These are phyloP conservation scores for Drosophila basisetae DNA, from an alignment of 2,888 invertebrate genomes.

Conservation along the genomic window DNA sequence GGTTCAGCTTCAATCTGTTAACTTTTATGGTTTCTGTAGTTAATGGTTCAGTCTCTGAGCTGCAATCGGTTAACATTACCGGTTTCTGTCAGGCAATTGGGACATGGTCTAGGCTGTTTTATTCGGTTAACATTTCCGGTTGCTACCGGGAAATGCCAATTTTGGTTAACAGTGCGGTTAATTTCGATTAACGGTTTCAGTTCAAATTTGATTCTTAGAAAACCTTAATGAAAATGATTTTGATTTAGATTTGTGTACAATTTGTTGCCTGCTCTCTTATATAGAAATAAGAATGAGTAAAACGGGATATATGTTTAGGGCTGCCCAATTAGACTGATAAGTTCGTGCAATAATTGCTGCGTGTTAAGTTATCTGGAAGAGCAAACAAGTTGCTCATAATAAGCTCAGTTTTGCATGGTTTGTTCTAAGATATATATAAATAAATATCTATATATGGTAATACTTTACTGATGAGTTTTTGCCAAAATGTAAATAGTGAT, in stretches of 20 bases:
- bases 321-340: neutral
- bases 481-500: neutral
- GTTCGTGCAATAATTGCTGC: neutral
- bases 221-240: neutral
- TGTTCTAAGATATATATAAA: neutral
- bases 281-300: too few species aligned
- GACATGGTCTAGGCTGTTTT: neutral
- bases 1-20: neutral
- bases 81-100: neutral
- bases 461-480: too few species aligned
- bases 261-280: neutral
- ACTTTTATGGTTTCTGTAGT: neutral
- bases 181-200: neutral
- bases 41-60: neutral
- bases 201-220: too few species aligned
- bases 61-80: neutral
- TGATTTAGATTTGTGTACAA: neutral
- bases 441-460: neutral
- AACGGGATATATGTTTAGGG: neutral
- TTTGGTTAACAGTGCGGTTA: neutral
- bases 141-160: neutral
- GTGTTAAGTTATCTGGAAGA: neutral
- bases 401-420: neutral
- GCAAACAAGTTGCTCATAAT: neutral
- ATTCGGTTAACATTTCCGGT: neutral